Evolutionary conservation across 2,888 invertebrate species (phyloP).

Genomic region (Pherbina coryleti): DNA sequence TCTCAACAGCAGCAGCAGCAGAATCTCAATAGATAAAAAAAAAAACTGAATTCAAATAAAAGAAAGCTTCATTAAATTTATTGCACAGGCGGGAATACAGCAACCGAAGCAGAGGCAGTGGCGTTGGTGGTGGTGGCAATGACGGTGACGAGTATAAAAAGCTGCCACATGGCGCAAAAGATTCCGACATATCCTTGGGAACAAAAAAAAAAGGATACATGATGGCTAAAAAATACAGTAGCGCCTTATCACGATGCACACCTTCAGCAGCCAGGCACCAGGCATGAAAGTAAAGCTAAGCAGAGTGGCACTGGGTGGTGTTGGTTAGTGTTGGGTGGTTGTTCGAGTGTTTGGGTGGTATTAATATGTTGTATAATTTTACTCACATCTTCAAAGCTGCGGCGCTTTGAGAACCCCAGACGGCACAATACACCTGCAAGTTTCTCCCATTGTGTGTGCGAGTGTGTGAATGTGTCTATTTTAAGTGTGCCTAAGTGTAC

Average conservation of each 20-base stretch:
- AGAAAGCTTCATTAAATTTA: constrained; percentile 32
- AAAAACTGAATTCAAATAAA: constrained; percentile 6
- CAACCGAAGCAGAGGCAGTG: neutral
- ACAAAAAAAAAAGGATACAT: neutral
- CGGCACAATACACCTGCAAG: neutral
- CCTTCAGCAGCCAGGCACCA: neutral
- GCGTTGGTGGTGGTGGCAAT: neutral
- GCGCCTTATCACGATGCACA: constrained; percentile 24
- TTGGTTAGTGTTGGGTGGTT: neutral
- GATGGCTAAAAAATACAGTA: neutral
- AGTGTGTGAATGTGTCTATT: neutral
- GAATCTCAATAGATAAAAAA: neutral
- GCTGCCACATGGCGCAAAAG: constrained; percentile 23
- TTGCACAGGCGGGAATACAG: constrained; percentile 24
- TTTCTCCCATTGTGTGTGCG: neutral
- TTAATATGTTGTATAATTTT: constrained; percentile 1
- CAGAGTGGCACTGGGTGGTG: neutral
- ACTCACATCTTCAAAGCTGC: constrained; percentile 9
- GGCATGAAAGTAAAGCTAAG: neutral
- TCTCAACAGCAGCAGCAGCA: neutral
- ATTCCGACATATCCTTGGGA: neutral
- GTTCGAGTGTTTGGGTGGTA: neutral
- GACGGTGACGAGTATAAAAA: neutral
- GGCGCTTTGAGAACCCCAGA: neutral
- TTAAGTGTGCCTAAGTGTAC: constrained; percentile 24